phyloP scores from a whole-genome alignment of 2,797 vertebrate genomes.

The Xiphorhynchus erythropygius region DNA sequence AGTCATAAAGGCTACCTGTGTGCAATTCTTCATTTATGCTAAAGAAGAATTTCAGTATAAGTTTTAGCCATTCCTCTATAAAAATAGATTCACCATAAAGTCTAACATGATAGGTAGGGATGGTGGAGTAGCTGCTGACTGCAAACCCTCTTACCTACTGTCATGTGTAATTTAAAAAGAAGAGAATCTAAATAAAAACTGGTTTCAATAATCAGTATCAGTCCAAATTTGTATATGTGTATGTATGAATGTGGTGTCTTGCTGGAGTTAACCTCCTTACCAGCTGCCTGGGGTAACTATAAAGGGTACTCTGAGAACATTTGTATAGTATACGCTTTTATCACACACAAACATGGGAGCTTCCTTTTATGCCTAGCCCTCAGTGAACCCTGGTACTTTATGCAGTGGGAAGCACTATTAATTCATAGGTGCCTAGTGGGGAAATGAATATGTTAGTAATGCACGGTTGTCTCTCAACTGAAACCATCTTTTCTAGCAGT shows the following conservation, averaged over 20 bases:
- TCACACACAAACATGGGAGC: neutral
- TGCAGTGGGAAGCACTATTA: neutral
- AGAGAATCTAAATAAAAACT: neutral
- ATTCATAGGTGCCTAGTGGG: neutral
- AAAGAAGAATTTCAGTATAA: neutral
- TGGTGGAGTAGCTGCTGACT: neutral
- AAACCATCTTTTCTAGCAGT: neutral
- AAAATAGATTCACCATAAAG: neutral
- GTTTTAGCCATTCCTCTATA: neutral
- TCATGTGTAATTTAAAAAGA: neutral
- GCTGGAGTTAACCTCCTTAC: neutral
- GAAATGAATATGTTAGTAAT: neutral
- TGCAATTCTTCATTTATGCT: neutral
- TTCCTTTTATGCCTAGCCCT: neutral
- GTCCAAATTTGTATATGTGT: neutral
- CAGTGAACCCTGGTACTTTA: neutral
- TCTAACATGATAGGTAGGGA: fast-evolving
- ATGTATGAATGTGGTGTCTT: neutral
- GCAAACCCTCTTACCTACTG: neutral
- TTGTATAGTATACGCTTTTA: neutral
- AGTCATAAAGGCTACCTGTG: neutral
- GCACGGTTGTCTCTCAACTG: neutral
- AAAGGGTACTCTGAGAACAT: neutral
- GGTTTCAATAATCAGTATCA: neutral
- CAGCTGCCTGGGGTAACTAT: neutral